phyloP scores from a whole-genome alignment of 2,797 vertebrate species.

The Propithecus deckenii region DNA sequence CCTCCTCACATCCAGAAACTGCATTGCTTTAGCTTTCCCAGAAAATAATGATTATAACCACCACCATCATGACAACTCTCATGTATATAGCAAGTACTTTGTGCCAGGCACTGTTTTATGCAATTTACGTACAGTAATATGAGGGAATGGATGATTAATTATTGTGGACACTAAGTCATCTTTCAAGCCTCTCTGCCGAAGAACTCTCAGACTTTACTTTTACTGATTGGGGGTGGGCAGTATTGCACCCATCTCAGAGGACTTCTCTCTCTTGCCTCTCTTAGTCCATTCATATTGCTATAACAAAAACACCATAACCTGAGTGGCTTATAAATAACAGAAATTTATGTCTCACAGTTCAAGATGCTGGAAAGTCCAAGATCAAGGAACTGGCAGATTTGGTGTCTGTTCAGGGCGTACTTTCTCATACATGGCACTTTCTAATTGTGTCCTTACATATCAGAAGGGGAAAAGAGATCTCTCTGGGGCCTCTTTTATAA shows the following conservation, averaged over 20 bases:
- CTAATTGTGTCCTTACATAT: neutral
- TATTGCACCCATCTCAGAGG: neutral
- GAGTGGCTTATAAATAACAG: neutral
- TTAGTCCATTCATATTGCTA: neutral
- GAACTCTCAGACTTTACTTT: neutral
- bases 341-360: neutral
- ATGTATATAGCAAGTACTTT: neutral
- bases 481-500: neutral
- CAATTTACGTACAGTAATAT: neutral
- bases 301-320: neutral
- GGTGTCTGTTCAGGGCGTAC: neutral
- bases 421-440: neutral
- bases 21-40: neutral
- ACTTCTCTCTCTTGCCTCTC: neutral
- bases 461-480: neutral
- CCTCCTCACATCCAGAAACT: neutral
- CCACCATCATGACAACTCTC: neutral
- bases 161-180: neutral
- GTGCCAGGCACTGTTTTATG: neutral
- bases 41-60: neutral
- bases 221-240: too few relatives aligned
- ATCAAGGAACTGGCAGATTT: neutral
- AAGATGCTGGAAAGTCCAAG: neutral
- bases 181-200: neutral
- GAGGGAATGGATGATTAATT: neutral